Conservation (phyloP, 2,113 vertebrate genomes). For the Dipodomys stephensi region DNA sequence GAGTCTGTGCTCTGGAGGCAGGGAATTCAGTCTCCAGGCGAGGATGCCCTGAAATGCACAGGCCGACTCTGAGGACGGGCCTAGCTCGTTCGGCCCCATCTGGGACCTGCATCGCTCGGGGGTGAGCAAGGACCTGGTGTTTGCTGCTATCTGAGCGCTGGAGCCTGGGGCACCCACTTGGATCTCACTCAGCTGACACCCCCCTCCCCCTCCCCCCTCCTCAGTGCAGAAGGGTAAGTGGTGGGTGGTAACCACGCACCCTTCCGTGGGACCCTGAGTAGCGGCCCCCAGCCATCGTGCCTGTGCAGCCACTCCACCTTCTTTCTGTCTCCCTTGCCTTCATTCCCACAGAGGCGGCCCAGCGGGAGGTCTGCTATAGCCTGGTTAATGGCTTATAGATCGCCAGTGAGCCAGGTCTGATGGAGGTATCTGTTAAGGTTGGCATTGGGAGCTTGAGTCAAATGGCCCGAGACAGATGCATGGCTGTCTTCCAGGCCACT, state of each 20-base stretch:
- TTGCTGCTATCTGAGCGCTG: background rate
- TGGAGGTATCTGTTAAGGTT: conserved; percentile 73
- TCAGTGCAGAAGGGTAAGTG: background rate
- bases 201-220: background rate
- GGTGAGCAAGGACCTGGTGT: background rate
- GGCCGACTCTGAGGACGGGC: background rate
- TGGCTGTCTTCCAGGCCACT: conserved; percentile 60
- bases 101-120: too few species aligned
- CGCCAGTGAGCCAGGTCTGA: conserved; percentile 23
- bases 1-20: background rate
- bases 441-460: conserved; percentile 35
- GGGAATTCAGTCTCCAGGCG: background rate
- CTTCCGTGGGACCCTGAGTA: too few species aligned
- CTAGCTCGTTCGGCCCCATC: background rate
- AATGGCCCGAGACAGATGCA: conserved; percentile 74
- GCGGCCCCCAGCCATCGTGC: background rate
- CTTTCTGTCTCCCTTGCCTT: background rate
- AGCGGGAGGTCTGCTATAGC: background rate
- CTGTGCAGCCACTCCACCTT: background rate
- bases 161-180: accelerated
- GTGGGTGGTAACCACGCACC: too few species aligned
- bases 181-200: background rate
- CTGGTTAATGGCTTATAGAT: conserved; percentile 77
- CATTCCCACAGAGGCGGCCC: background rate
- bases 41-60: accelerated